These are phyloP conservation scores for Bombus picipes DNA, from an alignment of 1,140 invertebrate genomes.

Conservation along the genomic window DNA sequence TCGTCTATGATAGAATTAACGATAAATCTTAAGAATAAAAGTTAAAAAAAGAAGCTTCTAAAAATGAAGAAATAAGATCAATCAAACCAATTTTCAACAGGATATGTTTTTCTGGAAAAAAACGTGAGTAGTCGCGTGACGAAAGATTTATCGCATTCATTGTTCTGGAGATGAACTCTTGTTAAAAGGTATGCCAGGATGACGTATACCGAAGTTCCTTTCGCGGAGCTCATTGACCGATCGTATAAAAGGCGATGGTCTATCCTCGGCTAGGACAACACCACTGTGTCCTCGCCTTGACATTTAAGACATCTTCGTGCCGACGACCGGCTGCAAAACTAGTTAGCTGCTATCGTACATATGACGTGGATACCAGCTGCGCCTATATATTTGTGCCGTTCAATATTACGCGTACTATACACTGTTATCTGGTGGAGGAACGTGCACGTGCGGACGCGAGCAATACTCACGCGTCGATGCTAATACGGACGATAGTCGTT, in stretches of 20 bases:
- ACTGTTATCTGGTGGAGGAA: constrained; percentile 17
- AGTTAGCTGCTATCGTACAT: constrained; percentile 38
- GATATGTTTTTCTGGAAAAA: too few relatives aligned
- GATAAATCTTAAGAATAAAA: too few relatives aligned
- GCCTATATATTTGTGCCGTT: background rate
- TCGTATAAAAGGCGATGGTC: constrained; percentile 43
- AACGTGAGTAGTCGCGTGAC: too few relatives aligned
- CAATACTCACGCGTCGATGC: constrained; percentile 39
- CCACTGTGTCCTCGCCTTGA: constrained; percentile 70
- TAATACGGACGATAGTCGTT: constrained; percentile 66
- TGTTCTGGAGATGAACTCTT: background rate
- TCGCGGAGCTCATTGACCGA: constrained; percentile 56
- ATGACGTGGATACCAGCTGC: constrained; percentile 19
- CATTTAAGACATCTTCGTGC: constrained; percentile 73
- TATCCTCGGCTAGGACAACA: constrained; percentile 17
- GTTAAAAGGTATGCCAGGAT: background rate
- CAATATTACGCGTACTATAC: constrained; percentile 3
- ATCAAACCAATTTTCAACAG: too few relatives aligned
- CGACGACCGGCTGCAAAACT: constrained; percentile 61
- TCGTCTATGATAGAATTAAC: too few relatives aligned
- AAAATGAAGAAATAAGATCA: too few relatives aligned
- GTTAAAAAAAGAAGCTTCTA: background rate
- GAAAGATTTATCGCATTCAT: background rate
- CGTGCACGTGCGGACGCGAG: constrained; percentile 49
- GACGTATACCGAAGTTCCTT: constrained; percentile 34